Evolutionary conservation across 2,113 vertebrate species (phyloP), one percentile per base, ranked within the genome.

Genomic region (Rutilus rutilus): DNA sequence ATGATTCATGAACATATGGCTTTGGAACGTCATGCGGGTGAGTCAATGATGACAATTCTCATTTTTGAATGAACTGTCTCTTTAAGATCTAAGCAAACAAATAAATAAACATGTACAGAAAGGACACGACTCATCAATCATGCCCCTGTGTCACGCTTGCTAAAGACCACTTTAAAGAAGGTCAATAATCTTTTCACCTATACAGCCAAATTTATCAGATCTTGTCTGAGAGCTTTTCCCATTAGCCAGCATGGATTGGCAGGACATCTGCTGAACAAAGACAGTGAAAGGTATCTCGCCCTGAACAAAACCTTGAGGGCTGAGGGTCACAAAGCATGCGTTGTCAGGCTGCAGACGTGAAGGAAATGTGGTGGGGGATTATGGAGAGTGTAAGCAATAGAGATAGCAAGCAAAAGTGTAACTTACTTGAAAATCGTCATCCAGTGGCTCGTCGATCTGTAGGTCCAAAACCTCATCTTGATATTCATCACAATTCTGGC

Each of bases 181-280:
- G 97, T 98, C 97, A 98, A 97, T 97, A 97, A 98, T 97, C 97
- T 97, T 97, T 97, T 97, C 96, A 97, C 96, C 97, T 97, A 42
- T 42, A 95, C 91, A 94, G 93, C 94, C 93, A 95, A 96, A 96
- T 96, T 98, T 97, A 99, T 99, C 97, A 97, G 97, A 99, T 99
- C 94, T 93, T 92, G 95, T 95, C 95, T 95, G 96, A 96, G 96
- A 95, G 92, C 95, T 95, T 83, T 84, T 73, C 94, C 95, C 95
- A 97, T 97, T 97, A 97, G 96, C 96, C 93, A 95, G 94, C 94
- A 93, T 91, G 95, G 95, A 97, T 89, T 96, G 96, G 94, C 95
- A 96, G 94, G 93, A 94, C 91, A 94, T 96, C 95, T 93, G 92
- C 88, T 83, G 95, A 96, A 99, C 97, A 99, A 99, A 97, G 97